A percentile compares a stretch with the other conserved stretches of the same genome.
These are phyloP conservation scores for Aleiodes sp. DNA, from an alignment of 1,140 invertebrate species.

Conservation along the genomic window DNA sequence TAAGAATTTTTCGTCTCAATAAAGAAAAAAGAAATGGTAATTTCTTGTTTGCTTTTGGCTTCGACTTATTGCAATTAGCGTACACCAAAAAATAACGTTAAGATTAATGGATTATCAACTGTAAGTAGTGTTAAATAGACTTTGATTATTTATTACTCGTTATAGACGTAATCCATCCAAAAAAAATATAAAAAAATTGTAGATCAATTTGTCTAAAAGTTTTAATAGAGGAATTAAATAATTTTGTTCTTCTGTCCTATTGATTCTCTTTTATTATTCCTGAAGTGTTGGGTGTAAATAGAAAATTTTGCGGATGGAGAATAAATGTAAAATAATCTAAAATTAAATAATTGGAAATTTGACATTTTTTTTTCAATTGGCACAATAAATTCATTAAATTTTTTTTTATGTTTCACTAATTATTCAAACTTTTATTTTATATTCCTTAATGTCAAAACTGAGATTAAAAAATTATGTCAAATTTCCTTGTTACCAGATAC, in stretches of 20 bases:
- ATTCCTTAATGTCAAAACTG: too few relatives aligned
- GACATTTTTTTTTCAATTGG: too few relatives aligned
- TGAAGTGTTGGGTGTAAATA: too few relatives aligned
- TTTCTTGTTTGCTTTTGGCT: not conserved
- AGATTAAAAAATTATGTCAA: too few relatives aligned
- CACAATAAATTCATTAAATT: too few relatives aligned
- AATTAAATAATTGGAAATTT: too few relatives aligned
- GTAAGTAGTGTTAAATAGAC: constrained; percentile 64
- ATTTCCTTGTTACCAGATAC: constrained; percentile 23
- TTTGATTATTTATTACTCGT: constrained; percentile 48
- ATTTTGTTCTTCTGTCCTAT: not conserved
- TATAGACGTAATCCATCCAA: constrained; percentile 15
- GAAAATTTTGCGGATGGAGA: too few relatives aligned
- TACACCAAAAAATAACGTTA: constrained; percentile 55
- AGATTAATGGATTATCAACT: constrained; percentile 46
- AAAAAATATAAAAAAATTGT: not conserved
- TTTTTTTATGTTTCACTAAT: too few relatives aligned
- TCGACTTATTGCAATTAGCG: constrained; percentile 33
- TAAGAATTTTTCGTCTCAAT: not conserved
- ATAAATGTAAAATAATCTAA: too few relatives aligned
- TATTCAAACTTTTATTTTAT: too few relatives aligned
- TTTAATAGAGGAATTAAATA: not conserved
- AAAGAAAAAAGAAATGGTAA: not conserved
- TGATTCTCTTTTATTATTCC: not conserved
- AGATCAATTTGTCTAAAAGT: not conserved